A percentile compares a stretch with the other conserved stretches of the same genome.
Evolutionary conservation across 2,797 vertebrate species (phyloP).

Genomic region (Rallus crepitans): DNA sequence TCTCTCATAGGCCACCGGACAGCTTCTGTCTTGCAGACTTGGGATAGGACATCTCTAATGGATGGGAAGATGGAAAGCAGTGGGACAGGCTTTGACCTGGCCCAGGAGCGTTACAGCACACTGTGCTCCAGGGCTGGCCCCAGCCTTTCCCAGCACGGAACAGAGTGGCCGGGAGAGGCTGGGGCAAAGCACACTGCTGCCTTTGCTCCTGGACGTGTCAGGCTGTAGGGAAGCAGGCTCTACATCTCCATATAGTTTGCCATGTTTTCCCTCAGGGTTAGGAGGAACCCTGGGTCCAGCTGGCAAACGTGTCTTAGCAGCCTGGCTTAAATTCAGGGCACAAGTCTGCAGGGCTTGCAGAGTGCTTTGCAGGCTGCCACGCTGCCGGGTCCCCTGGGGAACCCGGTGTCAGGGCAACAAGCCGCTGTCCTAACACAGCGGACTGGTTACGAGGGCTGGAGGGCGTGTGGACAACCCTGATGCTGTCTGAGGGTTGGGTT

Average conservation of each 20-base stretch:
- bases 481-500: neutral
- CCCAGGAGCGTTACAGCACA: rapidly evolving
- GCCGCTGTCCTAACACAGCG: neutral
- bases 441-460: neutral
- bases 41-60: neutral
- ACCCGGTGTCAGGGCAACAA: neutral
- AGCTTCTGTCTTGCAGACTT: neutral
- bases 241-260: neutral
- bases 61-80: neutral
- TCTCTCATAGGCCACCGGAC: neutral
- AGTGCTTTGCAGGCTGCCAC: neutral
- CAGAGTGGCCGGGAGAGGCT: neutral
- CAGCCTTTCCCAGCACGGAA: neutral
- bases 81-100: neutral
- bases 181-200: neutral
- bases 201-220: rapidly evolving
- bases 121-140: neutral
- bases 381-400: rapidly evolving
- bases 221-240: neutral
- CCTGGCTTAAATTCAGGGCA: neutral
- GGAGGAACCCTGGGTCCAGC: neutral
- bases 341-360: neutral
- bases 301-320: neutral
- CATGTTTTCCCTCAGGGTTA: neutral
- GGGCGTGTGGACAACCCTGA: neutral